Percentiles rank a stretch among this genome's conserved stretches.
These are phyloP conservation scores for Pseudopodoces humilis DNA, from an alignment of 2,113 vertebrate species.

Conservation along the genomic window DNA sequence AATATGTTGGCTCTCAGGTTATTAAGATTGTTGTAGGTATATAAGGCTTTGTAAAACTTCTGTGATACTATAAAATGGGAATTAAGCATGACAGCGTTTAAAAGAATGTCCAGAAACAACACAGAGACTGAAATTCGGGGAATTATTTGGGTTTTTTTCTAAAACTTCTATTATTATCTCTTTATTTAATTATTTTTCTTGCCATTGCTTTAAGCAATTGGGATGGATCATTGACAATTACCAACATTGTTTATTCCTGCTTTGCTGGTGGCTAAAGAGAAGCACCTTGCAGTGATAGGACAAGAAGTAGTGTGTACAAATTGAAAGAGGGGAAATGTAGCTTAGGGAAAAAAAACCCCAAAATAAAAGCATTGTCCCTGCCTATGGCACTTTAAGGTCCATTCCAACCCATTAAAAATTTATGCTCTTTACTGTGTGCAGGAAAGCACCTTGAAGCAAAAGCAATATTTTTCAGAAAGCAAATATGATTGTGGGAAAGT, in stretches of 20 bases:
- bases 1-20: neutral
- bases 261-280: neutral
- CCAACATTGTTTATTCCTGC: neutral
- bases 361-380: neutral
- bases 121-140: neutral
- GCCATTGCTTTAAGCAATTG: neutral
- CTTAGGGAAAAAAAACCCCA: neutral
- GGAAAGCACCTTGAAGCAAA: neutral
- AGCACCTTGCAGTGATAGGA: neutral
- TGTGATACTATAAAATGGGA: constrained; percentile 27
- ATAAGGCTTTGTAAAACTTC: neutral
- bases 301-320: neutral
- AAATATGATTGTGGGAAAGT: neutral
- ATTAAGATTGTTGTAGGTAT: neutral
- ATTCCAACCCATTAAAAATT: neutral
- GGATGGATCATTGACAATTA: neutral
- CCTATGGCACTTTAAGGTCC: neutral
- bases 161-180: neutral
- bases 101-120: neutral
- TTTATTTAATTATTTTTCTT: neutral
- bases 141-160: neutral
- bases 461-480: neutral
- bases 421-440: neutral
- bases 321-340: neutral
- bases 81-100: neutral